These are phyloP conservation scores for Clarias fuscus DNA, from an alignment of 2,797 vertebrate genomes.

Conservation along the genomic window DNA sequence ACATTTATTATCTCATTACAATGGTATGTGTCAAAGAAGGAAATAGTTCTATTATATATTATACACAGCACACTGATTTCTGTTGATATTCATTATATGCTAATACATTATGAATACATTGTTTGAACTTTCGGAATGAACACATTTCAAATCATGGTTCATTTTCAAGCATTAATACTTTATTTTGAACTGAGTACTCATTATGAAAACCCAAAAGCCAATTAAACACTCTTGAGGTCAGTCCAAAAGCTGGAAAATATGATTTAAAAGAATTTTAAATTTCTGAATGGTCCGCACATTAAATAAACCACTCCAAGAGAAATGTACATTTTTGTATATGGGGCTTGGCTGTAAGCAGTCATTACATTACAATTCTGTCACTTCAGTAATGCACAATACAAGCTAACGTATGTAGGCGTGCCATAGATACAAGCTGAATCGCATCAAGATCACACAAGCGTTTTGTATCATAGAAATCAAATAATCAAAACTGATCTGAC, in stretches of 20 bases:
- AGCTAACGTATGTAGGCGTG: neutral
- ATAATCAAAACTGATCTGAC: neutral
- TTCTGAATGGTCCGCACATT: neutral
- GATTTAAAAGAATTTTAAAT: neutral
- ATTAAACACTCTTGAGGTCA: neutral
- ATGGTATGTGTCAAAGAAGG: no score
- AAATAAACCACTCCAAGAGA: neutral
- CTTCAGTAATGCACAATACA: neutral
- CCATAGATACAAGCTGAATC: neutral
- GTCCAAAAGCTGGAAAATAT: neutral
- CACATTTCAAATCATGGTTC: neutral
- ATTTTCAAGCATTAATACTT: neutral
- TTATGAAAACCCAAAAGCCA: neutral
- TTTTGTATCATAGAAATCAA: no score
- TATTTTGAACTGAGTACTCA: neutral
- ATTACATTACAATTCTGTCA: neutral
- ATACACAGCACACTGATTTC: neutral
- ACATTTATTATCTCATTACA: no score
- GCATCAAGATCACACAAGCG: neutral
- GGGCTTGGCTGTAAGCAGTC: neutral
- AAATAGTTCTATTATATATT: no score
- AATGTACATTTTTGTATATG: neutral
- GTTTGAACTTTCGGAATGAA: neutral
- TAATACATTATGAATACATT: neutral
- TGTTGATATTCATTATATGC: neutral